These are phyloP conservation scores for Tubulanus polymorphus DNA, from an alignment of 2,888 invertebrate species.

Conservation along the genomic window DNA sequence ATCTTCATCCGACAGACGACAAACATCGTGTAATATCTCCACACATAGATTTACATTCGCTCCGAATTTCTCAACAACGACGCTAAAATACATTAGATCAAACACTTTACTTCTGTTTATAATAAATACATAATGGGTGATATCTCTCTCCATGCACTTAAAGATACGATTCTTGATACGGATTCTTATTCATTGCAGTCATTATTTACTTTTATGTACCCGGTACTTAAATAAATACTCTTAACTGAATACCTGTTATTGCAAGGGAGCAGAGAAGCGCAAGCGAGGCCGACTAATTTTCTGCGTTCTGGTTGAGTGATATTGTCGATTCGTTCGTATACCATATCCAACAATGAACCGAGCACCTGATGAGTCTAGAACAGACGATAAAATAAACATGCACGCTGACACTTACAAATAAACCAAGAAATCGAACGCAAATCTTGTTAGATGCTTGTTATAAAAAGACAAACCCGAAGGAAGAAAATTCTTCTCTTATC, in stretches of 20 bases:
- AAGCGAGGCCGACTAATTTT: conserved; percentile 71
- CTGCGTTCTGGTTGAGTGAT: conserved; percentile 75
- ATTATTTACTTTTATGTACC: too few relatives aligned
- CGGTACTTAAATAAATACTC: too few relatives aligned
- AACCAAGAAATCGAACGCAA: too few relatives aligned
- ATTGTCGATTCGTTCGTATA: conserved; percentile 74
- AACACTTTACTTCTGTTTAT: conserved; percentile 3
- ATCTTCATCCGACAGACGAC: conserved; percentile 31
- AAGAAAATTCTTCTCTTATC: too few relatives aligned
- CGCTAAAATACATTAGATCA: conserved; percentile 22
- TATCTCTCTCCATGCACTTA: too few relatives aligned
- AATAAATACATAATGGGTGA: neutral
- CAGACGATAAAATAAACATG: too few relatives aligned
- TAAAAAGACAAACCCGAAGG: too few relatives aligned
- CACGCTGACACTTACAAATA: too few relatives aligned
- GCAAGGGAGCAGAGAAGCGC: conserved; percentile 52
- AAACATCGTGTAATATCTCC: conserved; percentile 48
- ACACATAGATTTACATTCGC: conserved; percentile 42
- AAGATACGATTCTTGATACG: too few relatives aligned
- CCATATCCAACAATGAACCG: conserved; percentile 61
- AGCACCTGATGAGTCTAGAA: conserved; percentile 33
- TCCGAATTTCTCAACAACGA: conserved; percentile 38
- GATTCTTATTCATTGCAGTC: too few relatives aligned
- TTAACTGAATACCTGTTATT: conserved; percentile 47
- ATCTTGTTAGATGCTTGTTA: too few relatives aligned